Conservation (phyloP, 1,140 invertebrate species). For the Drosophila bocqueti region DNA sequence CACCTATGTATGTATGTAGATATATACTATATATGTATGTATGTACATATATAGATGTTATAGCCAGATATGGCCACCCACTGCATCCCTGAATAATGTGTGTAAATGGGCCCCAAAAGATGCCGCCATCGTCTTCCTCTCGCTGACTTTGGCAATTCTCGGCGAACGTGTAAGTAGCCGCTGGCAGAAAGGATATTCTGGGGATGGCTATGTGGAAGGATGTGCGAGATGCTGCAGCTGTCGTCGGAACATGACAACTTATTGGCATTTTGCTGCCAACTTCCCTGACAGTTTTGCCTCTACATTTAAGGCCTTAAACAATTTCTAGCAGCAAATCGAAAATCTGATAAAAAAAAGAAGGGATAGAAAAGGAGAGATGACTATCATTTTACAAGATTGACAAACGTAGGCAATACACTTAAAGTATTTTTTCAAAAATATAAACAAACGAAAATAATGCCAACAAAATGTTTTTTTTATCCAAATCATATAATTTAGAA, state of each 20-base stretch:
- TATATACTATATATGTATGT: background rate
- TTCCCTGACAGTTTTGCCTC: slow-evolving; percentile 21
- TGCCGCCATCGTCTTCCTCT: background rate
- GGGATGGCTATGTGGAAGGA: slow-evolving; percentile 19
- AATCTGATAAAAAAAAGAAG: slow-evolving; percentile 36
- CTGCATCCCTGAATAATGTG: slow-evolving; percentile 44
- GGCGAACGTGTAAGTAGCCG: slow-evolving; percentile 44
- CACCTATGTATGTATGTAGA: background rate
- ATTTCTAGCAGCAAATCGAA: slow-evolving; percentile 53
- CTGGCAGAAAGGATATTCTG: slow-evolving; percentile 23
- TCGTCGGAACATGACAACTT: slow-evolving; percentile 60
- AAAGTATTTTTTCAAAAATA: background rate
- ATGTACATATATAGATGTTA: background rate
- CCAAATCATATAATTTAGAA: too few species aligned
- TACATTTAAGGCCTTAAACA: slow-evolving; percentile 38
- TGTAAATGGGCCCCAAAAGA: slow-evolving; percentile 27
- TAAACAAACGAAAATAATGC: background rate
- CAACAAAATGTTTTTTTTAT: too few species aligned
- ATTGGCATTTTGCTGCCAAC: slow-evolving; percentile 53
- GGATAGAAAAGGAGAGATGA: background rate
- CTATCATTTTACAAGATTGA: slow-evolving; percentile 30
- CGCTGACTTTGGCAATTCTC: slow-evolving; percentile 33
- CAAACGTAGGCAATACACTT: slow-evolving; percentile 4
- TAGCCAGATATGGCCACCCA: slow-evolving; percentile 5
- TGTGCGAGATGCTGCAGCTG: slow-evolving; percentile 52